Evolutionary conservation across 2,888 invertebrate genomes (phyloP), one percentile per base, ranked within the genome.

Genomic region (Agonopterix subpropinquella): DNA sequence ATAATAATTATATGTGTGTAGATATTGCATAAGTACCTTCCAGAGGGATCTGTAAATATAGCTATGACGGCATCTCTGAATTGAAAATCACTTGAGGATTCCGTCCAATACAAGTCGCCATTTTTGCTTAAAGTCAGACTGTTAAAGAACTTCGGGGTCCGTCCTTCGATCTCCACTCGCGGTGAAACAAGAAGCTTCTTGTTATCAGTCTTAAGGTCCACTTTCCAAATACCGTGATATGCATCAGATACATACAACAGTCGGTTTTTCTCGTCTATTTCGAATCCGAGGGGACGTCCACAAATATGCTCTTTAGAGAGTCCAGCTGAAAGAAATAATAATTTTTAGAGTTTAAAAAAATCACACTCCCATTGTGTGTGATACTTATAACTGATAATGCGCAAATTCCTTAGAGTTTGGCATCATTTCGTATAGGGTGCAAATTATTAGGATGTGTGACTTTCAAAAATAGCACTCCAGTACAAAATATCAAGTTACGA

Each of bases 261-360:
- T 81, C 90, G 67, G 37, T 93, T 94, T 62, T 91, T 89, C 44
- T 91, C 91, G 74, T 96, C 94, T 70, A 97, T 94, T 50, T 91
- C 87, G 67, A 99, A 85, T 10, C 98, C 98, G n/a, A 99, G 86
- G 0, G 98, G 97, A 52, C 98, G 91, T 1, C 99, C 98, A 82
- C 98, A 98, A 50, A 92, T 91, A 8, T 92, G 89, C 73, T 97
- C 97, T 70, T 96, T 92, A 66, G 90, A 89, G 42, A 91, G 67
- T 10, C 93, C 94, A 72, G 91, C 94, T 94, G 65, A 28, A 28
- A 28, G 7, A 7, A 28, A 28, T n/a, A n/a, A n/a, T n/a, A n/a
- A n/a, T n/a, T n/a, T n/a, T n/a, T n/a, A n/a, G n/a, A 28, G 1
- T 28, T 28, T 28, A 7, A 7, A 28, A 28, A 28, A 28, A 28